A percentile compares a stretch with the other conserved stretches of the same genome.
These are phyloP conservation scores for Lasaia peninsularis DNA, from an alignment of 1,140 invertebrate species.

Conservation along the genomic window DNA sequence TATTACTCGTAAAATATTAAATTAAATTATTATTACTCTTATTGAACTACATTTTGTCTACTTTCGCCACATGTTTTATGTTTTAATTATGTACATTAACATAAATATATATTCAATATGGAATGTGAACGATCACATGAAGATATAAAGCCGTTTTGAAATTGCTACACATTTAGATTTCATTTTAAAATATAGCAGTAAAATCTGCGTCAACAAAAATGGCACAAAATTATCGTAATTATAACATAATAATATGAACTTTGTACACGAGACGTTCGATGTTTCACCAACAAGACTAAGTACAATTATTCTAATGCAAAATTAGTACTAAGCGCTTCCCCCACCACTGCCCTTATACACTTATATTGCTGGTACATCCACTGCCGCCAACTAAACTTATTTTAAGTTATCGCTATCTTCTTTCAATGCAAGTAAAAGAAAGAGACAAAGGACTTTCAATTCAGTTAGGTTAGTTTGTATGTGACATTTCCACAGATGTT, in stretches of 20 bases:
- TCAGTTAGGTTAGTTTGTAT: too few species aligned
- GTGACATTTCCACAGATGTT: too few species aligned
- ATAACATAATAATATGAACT: constrained; percentile 12
- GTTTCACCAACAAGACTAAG: constrained; percentile 5
- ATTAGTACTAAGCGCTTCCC: neutral
- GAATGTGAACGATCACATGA: constrained; percentile 35
- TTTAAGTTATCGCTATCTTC: too few species aligned
- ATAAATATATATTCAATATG: constrained; percentile 17
- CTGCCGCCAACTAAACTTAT: too few species aligned
- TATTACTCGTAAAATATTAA: too few species aligned
- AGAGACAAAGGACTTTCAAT: too few species aligned
- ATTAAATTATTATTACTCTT: too few species aligned
- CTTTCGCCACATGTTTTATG: neutral
- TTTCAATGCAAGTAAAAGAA: too few species aligned
- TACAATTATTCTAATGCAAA: neutral
- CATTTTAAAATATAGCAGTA: constrained; percentile 40
- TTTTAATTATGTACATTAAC: neutral
- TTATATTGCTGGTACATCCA: too few species aligned
- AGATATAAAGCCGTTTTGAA: constrained; percentile 13
- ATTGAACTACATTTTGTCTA: neutral
- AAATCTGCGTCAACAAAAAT: constrained; percentile 9
- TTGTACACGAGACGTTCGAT: constrained; percentile 7
- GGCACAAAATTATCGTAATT: constrained; percentile 4
- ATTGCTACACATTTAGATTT: constrained; percentile 4
- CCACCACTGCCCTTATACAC: too few species aligned